Conservation (phyloP, 2,888 invertebrate genomes). For the Epicampocera succincta region DNA sequence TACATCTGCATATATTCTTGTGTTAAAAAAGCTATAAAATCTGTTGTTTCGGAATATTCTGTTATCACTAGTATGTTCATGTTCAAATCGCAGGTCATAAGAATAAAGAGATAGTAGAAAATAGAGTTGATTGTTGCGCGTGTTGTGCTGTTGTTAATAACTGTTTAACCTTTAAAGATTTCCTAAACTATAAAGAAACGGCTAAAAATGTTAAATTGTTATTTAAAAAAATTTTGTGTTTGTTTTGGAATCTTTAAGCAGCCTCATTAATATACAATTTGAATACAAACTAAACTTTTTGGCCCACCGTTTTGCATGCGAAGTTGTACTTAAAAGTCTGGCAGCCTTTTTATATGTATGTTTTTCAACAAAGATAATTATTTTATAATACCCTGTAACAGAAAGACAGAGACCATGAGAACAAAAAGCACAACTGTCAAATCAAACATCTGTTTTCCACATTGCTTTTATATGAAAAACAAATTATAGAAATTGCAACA, state of each 20-base stretch:
- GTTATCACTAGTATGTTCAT: constrained; percentile 12
- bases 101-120: constrained; percentile 14
- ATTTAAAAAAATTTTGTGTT: too few species aligned
- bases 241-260: too few species aligned
- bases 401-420: neutral
- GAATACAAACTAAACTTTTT: too few species aligned
- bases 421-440: constrained; percentile 33
- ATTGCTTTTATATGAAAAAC: constrained; percentile 55
- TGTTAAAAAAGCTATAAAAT: too few species aligned
- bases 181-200: too few species aligned
- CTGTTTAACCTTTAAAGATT: neutral
- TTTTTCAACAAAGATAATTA: neutral
- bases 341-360: neutral
- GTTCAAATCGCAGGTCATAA: constrained; percentile 28
- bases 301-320: too few species aligned
- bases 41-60: neutral
- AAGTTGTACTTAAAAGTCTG: neutral
- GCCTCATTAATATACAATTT: too few species aligned
- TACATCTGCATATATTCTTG: too few species aligned
- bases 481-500: constrained; percentile 56
- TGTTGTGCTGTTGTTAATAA: neutral
- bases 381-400: constrained; percentile 12
- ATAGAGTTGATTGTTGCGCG: neutral
- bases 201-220: too few species aligned
- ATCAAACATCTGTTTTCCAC: constrained; percentile 60